These are phyloP conservation scores for Ctenosaura bakeri DNA, from an alignment of 2,797 vertebrate genomes.

Conservation along the genomic window DNA sequence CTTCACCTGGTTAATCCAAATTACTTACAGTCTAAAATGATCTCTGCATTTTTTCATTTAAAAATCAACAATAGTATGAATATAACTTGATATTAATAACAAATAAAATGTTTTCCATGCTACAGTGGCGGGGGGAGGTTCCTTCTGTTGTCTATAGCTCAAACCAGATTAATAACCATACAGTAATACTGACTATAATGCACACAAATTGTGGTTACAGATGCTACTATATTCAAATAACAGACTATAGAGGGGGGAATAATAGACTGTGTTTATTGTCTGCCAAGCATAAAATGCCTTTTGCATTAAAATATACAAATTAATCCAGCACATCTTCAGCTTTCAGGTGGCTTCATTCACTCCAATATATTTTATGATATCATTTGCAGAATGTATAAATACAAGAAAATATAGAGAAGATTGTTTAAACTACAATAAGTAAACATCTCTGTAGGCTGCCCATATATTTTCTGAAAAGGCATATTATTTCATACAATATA, in stretches of 20 bases:
- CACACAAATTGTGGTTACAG: slow-evolving; percentile 45
- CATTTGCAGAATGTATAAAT: slow-evolving; percentile 59
- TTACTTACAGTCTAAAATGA: slow-evolving; percentile 33
- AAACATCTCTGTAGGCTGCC: slow-evolving; percentile 43
- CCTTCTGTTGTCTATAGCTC: slow-evolving; percentile 46
- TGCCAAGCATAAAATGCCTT: slow-evolving; percentile 59
- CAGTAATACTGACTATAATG: slow-evolving; percentile 47
- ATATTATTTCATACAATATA: slow-evolving; percentile 45
- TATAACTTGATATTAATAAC: slow-evolving; percentile 45
- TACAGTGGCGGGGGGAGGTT: not conserved
- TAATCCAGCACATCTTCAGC: slow-evolving; percentile 49
- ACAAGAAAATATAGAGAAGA: slow-evolving; percentile 49
- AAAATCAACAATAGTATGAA: slow-evolving; percentile 47
- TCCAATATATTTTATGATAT: slow-evolving; percentile 57
- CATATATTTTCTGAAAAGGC: slow-evolving; percentile 61
- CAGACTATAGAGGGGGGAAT: slow-evolving; percentile 30
- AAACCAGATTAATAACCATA: slow-evolving; percentile 56
- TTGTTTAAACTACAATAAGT: slow-evolving; percentile 57
- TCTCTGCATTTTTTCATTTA: slow-evolving; percentile 49
- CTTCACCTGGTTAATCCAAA: slow-evolving; percentile 20
- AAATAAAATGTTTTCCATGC: slow-evolving; percentile 48
- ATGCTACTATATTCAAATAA: slow-evolving; percentile 53
- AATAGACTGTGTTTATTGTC: slow-evolving; percentile 50
- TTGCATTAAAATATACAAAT: slow-evolving; percentile 62
- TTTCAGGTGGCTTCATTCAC: slow-evolving; percentile 48